phyloP scores from a whole-genome alignment of 2,797 vertebrate species.

The Squalus acanthias region DNA sequence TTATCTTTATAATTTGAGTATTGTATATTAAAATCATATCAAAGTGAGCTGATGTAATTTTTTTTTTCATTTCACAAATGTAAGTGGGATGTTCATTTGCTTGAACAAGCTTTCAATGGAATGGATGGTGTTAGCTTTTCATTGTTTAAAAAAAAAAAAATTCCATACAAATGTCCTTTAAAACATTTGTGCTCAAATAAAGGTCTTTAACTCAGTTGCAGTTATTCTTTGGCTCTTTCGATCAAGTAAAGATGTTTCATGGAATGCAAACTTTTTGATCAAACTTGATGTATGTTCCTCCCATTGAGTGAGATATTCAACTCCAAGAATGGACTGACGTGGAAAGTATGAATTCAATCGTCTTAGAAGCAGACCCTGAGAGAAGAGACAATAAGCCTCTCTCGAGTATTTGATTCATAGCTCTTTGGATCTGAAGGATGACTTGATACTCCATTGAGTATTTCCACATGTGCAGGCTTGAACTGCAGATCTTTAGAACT shows the following conservation, averaged over 20 bases:
- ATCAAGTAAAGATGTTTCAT: background rate
- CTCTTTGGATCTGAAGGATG: background rate
- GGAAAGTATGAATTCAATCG: background rate
- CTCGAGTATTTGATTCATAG: background rate
- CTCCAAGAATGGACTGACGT: background rate
- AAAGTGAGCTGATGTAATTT: slow-evolving; percentile 28
- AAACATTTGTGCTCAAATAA: slow-evolving; percentile 35
- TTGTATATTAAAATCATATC: slow-evolving; percentile 17
- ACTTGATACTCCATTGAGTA: background rate
- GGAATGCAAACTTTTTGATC: background rate
- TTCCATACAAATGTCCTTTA: slow-evolving; percentile 27
- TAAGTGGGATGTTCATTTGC: slow-evolving; percentile 12
- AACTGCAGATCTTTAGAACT: background rate
- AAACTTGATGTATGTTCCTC: background rate
- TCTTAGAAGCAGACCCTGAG: background rate
- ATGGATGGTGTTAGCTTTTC: slow-evolving; percentile 7
- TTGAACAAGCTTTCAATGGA: slow-evolving; percentile 4
- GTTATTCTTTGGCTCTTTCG: background rate
- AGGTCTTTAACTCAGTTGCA: background rate
- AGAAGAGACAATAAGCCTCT: too few relatives aligned
- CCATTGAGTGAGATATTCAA: background rate
- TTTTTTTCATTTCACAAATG: slow-evolving; percentile 25
- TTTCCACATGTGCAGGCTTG: background rate
- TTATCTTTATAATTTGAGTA: background rate
- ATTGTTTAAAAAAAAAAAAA: slow-evolving; percentile 3